Base-by-base conservation (phyloP, 92 coral and sea anemone genomes). In the Palythoa grandis region DNA sequence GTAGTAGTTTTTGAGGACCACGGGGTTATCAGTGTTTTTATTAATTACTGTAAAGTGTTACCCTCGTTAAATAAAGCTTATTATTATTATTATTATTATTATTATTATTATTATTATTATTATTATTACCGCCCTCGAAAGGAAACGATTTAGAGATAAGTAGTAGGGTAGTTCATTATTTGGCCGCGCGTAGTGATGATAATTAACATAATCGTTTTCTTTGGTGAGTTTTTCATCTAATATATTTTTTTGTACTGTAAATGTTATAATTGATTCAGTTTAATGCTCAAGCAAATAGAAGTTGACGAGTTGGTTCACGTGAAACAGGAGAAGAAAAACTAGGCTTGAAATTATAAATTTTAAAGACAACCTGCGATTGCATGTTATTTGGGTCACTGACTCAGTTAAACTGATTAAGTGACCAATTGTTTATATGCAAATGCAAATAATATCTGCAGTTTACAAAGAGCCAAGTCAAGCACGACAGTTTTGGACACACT, bases 391-490 rank as follows among this genome's bases (percentile, higher is more conserved):
- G 67, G 24, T 20, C 47, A 25, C 16, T 52, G 58, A 47, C 38
- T 54, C 20, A 29, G 15, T 24, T 6, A 1, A 37, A 50, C 25
- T 76, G 67, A 25, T 54, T 54, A 58, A 56, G 22, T 24, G 66
- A 76, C 66, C 66, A 11, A 24, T 29, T 79, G 50, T 79, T 24
- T 19, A 17, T 63, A 80, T 80, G 85, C 61, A 66, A 65, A 80
- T 80, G 43, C 74, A 43, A n/a, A 54, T 52, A 22, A 47, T 29
- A 68, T 29, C 57, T 39, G 14, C 11, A 77, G 82, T 7, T 38
- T 6, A 66, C 85, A 80, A 80, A 66, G 73, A 29, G n/a, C 15
- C 8, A 80, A 80, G 23, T 48, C 61, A 66, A 66, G 85, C 85
- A 80, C 74, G 40, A 66, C 74, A 15, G 54, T 43, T 63, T 40